phyloP scores from a whole-genome alignment of 2,888 invertebrate genomes.

The Tipula lateralis region DNA sequence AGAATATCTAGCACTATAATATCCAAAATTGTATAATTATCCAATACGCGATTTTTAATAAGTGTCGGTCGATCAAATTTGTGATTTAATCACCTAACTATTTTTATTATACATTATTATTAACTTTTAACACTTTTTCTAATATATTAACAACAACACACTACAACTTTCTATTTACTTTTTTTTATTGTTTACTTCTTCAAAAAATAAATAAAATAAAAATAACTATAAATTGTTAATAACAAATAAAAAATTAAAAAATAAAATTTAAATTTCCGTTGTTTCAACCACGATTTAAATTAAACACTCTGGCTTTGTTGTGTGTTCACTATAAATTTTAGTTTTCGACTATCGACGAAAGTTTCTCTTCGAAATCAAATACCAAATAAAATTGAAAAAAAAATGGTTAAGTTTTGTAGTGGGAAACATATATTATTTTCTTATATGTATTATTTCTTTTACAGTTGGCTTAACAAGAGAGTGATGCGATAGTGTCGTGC shows the following conservation, averaged over 20 bases:
- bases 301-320: not conserved
- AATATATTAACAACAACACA: not conserved
- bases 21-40: conserved; percentile 6
- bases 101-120: not conserved
- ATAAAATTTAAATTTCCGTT: not conserved
- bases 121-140: conserved; percentile 3
- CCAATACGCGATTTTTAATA: not conserved
- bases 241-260: not conserved
- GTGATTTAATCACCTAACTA: not conserved
- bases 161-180: not conserved
- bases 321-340: conserved; percentile 14
- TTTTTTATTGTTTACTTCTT: not conserved
- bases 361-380: not conserved
- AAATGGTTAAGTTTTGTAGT: not conserved
- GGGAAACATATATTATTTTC: not conserved
- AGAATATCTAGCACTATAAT: too few relatives aligned
- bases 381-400: conserved; percentile 11
- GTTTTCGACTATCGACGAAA: conserved; percentile 6
- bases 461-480: conserved; percentile 4
- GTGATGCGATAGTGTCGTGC: not conserved
- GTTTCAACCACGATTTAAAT: not conserved
- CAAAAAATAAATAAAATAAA: not conserved
- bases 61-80: not conserved
- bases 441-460: not conserved
- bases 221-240: not conserved